phyloP scores from a whole-genome alignment of 1,140 invertebrate species.

The Caenorhabditis latens region DNA sequence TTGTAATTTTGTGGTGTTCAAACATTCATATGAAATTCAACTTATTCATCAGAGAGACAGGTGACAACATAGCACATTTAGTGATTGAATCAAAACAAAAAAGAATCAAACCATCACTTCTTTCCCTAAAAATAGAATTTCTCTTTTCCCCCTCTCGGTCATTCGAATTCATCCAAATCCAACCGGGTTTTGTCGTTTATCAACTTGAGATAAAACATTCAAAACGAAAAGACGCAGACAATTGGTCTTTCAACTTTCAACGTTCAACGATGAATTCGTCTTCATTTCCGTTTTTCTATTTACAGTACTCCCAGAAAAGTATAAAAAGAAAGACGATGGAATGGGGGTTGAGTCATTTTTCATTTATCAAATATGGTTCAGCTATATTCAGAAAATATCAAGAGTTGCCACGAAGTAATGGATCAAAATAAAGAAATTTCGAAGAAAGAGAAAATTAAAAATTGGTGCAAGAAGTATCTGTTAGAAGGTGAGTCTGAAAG shows the following conservation, averaged over 20 bases:
- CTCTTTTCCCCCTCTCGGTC: neutral
- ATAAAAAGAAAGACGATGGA: neutral
- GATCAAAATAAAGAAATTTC: neutral
- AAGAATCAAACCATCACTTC: constrained; percentile 12
- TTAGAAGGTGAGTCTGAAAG: constrained; percentile 40
- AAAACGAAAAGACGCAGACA: neutral
- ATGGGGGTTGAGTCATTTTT: neutral
- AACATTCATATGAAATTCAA: too few relatives aligned
- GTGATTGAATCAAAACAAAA: neutral
- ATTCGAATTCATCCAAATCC: neutral
- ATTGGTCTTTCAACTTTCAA: constrained; percentile 23
- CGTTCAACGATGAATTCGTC: constrained; percentile 21
- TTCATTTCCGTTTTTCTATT: constrained; percentile 23
- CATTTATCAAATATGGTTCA: neutral
- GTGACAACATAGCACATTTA: neutral
- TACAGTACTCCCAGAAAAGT: neutral
- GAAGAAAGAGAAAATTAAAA: neutral
- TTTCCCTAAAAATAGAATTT: neutral
- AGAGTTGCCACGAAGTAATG: neutral
- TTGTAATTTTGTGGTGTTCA: too few relatives aligned
- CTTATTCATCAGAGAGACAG: too few relatives aligned
- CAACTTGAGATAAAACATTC: neutral
- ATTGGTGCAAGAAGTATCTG: constrained; percentile 41
- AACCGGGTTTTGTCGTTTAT: neutral
- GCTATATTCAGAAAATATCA: constrained; percentile 2